These are phyloP conservation scores for Syngnathus typhle DNA, from an alignment of 2,113 vertebrate species.

Conservation along the genomic window DNA sequence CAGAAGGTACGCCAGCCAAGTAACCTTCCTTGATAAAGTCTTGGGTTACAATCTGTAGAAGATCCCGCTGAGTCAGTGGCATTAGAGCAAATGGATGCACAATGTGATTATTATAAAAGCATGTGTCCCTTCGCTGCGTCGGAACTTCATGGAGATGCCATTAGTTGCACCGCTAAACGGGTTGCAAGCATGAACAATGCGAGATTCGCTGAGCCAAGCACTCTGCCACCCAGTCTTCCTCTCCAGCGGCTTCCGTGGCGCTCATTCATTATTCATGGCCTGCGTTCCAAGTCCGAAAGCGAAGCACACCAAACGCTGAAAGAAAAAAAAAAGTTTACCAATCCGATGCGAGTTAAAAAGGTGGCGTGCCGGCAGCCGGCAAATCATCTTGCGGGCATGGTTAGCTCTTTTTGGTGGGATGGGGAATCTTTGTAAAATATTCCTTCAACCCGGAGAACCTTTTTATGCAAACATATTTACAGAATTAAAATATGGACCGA, in stretches of 20 bases:
- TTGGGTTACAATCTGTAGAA: neutral
- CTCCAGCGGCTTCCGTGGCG: slow-evolving; percentile 58
- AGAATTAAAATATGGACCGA: too few species aligned
- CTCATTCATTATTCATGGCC: slow-evolving; percentile 66
- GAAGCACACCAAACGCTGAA: slow-evolving; percentile 27
- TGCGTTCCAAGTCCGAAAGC: slow-evolving; percentile 50
- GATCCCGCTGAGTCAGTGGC: slow-evolving; percentile 44
- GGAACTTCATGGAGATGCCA: slow-evolving; percentile 40
- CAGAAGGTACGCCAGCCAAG: neutral
- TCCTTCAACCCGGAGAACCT: too few species aligned
- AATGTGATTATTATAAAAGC: slow-evolving; percentile 50
- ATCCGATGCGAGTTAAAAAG: slow-evolving; percentile 25
- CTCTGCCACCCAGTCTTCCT: slow-evolving; percentile 51
- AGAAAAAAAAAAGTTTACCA: slow-evolving; percentile 51
- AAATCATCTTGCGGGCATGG: too few species aligned
- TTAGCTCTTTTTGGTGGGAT: too few species aligned
- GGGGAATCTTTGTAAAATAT: too few species aligned
- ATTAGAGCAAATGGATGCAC: slow-evolving; percentile 40
- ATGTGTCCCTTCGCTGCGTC: slow-evolving; percentile 25
- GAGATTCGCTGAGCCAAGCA: slow-evolving; percentile 51
- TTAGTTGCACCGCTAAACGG: slow-evolving; percentile 55
- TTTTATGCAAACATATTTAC: too few species aligned
- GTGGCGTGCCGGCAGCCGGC: slow-evolving; percentile 30
- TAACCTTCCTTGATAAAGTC: neutral
- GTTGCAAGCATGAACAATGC: slow-evolving; percentile 40